phyloP scores from a whole-genome alignment of 2,113 vertebrate species.

The Agelaius tricolor region DNA sequence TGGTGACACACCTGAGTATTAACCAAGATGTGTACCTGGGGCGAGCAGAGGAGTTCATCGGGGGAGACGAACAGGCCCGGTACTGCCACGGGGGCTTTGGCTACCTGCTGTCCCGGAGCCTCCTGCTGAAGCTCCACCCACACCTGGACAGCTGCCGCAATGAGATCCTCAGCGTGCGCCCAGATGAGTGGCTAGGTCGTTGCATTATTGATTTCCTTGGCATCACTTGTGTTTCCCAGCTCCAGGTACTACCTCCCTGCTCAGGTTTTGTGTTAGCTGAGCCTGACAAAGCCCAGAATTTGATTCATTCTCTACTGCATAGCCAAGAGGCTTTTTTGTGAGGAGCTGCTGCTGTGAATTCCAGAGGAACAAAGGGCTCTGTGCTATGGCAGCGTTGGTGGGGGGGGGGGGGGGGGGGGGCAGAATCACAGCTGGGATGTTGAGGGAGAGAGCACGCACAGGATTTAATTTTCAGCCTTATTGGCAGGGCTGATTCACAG shows the following conservation, averaged over 20 bases:
- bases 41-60: constrained; percentile 91
- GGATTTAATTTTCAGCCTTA: background rate
- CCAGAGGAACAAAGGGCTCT: background rate
- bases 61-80: constrained; percentile 87
- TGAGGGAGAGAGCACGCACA: background rate
- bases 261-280: background rate
- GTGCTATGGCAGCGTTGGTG: background rate
- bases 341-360: background rate
- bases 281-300: background rate
- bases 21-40: constrained; percentile 92
- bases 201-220: constrained; percentile 95
- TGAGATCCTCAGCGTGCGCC: constrained; percentile 92
- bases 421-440: background rate
- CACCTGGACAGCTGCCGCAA: constrained; percentile 92
- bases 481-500: background rate
- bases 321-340: background rate
- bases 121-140: constrained; percentile 85
- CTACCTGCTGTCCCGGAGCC: constrained; percentile 91
- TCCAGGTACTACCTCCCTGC: constrained; percentile 81
- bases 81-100: constrained; percentile 96
- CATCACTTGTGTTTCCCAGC: constrained; percentile 86
- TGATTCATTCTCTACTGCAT: background rate
- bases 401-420: too few relatives aligned
- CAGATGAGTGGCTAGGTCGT: constrained; percentile 96
- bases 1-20: constrained; percentile 89